These are phyloP conservation scores for Dryobotodes eremita DNA, from an alignment of 2,888 invertebrate genomes.

Conservation along the genomic window DNA sequence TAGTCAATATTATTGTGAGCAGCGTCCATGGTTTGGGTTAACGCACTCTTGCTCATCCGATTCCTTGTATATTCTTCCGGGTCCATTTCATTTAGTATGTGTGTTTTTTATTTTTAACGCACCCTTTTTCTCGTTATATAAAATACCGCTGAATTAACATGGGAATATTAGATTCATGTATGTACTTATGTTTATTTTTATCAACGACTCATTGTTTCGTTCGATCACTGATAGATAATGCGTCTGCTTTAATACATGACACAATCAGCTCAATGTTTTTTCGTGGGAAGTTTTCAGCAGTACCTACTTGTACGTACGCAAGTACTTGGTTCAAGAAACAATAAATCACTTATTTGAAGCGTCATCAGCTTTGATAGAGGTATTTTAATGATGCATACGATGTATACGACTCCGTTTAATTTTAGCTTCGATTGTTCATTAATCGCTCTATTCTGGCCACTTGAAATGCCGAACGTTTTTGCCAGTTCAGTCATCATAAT, in stretches of 20 bases:
- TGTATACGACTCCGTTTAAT: slow-evolving; percentile 57
- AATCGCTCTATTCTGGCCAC: slow-evolving; percentile 74
- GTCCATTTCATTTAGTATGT: slow-evolving; percentile 72
- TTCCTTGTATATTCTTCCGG: slow-evolving; percentile 77
- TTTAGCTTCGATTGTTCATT: slow-evolving; percentile 72
- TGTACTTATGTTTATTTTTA: slow-evolving; percentile 48
- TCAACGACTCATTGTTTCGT: slow-evolving; percentile 59
- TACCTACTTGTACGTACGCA: slow-evolving; percentile 1
- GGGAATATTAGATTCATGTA: slow-evolving; percentile 23
- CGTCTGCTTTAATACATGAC: slow-evolving; percentile 50
- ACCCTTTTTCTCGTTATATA: slow-evolving; percentile 35
- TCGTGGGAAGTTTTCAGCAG: slow-evolving; percentile 62
- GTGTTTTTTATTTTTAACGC: slow-evolving; percentile 62
- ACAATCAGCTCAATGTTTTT: slow-evolving; percentile 57
- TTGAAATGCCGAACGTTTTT: slow-evolving; percentile 82
- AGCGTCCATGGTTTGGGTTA: slow-evolving; percentile 79
- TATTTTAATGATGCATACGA: slow-evolving; percentile 52
- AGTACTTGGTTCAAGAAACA: slow-evolving; percentile 42
- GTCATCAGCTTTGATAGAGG: slow-evolving; percentile 44
- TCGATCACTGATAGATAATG: slow-evolving; percentile 46
- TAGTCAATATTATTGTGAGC: slow-evolving; percentile 81
- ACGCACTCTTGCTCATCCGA: slow-evolving; percentile 81
- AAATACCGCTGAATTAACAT: slow-evolving; percentile 37
- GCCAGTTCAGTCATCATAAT: slow-evolving; percentile 82
- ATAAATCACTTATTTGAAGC: slow-evolving; percentile 50